phyloP scores from a whole-genome alignment of 2,797 vertebrate genomes.

The Hydrolagus colliei region DNA sequence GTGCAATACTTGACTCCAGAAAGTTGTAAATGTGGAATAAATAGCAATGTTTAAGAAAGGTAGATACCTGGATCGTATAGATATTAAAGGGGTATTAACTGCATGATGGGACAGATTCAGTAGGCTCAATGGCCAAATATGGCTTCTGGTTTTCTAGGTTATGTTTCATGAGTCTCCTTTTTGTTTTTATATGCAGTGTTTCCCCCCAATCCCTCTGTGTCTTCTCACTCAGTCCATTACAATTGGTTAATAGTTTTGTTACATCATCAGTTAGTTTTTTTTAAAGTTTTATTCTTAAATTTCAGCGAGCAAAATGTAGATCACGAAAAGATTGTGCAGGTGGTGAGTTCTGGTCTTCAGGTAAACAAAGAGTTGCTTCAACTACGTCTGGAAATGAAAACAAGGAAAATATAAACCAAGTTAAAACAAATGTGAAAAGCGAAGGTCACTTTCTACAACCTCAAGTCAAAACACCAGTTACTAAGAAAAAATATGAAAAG shows the following conservation, averaged over 20 bases:
- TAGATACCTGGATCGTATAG: too few relatives aligned
- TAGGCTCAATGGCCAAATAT: too few relatives aligned
- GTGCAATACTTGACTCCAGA: too few relatives aligned
- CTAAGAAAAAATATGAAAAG: conserved; percentile 56
- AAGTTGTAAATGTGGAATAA: too few relatives aligned
- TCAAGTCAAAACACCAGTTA: conserved; percentile 61
- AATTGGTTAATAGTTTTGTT: background rate
- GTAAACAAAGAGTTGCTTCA: conserved; percentile 43
- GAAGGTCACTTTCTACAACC: conserved; percentile 60
- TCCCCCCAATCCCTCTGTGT: too few relatives aligned
- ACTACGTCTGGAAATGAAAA: conserved; percentile 61
- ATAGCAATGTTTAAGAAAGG: too few relatives aligned
- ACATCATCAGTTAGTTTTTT: background rate
- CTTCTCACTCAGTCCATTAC: background rate
- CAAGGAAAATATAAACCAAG: conserved; percentile 68
- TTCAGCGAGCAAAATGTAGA: conserved; percentile 50
- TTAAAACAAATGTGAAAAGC: conserved; percentile 44
- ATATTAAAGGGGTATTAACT: too few relatives aligned
- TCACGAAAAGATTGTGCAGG: conserved; percentile 39
- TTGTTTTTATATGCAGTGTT: background rate
- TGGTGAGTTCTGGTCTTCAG: conserved; percentile 46
- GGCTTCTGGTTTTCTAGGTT: too few relatives aligned
- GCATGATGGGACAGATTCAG: too few relatives aligned
- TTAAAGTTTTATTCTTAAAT: conserved; percentile 32
- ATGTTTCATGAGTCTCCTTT: too few relatives aligned